Evolutionary conservation across 2,888 invertebrate species (phyloP).

Genomic region (Hypsopygia costalis): DNA sequence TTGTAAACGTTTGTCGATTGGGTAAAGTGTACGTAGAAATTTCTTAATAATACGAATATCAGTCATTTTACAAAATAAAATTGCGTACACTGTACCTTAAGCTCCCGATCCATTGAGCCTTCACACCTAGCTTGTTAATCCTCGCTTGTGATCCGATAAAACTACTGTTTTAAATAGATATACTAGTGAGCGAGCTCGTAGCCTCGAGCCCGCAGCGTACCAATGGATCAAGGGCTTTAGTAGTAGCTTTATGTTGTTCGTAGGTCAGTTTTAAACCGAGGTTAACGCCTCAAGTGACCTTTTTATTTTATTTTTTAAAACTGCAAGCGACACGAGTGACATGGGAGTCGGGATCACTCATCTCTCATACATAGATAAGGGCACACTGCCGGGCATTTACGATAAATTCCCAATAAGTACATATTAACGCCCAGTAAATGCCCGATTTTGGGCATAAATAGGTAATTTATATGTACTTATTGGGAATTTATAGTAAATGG

Average conservation of each 20-base stretch:
- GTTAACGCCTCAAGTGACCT: conserved; percentile 43
- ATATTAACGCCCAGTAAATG: no score
- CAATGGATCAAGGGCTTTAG: conserved; percentile 27
- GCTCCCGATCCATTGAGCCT: conserved; percentile 6
- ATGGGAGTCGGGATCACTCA: no score
- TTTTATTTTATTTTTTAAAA: conserved; percentile 37
- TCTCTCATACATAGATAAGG: no score
- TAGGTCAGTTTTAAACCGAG: conserved; percentile 60
- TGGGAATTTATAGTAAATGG: no score
- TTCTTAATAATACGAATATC: background rate
- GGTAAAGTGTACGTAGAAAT: conserved; percentile 60
- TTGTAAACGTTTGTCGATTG: conserved; percentile 73
- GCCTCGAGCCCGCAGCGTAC: conserved; percentile 47
- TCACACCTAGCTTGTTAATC: background rate
- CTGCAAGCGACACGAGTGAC: conserved; percentile 44
- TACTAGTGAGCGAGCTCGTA: background rate
- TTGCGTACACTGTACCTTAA: conserved; percentile 20
- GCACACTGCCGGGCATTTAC: no score
- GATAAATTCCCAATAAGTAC: no score
- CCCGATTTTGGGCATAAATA: no score
- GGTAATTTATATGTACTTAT: no score
- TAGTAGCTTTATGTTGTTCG: conserved; percentile 79
- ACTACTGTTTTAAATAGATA: conserved; percentile 8
- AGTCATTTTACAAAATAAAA: conserved; percentile 1
- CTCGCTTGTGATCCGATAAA: conserved; percentile 2